Evolutionary conservation across 1,140 invertebrate genomes (phyloP).

Genomic region (Alviniconcha marisindica): DNA sequence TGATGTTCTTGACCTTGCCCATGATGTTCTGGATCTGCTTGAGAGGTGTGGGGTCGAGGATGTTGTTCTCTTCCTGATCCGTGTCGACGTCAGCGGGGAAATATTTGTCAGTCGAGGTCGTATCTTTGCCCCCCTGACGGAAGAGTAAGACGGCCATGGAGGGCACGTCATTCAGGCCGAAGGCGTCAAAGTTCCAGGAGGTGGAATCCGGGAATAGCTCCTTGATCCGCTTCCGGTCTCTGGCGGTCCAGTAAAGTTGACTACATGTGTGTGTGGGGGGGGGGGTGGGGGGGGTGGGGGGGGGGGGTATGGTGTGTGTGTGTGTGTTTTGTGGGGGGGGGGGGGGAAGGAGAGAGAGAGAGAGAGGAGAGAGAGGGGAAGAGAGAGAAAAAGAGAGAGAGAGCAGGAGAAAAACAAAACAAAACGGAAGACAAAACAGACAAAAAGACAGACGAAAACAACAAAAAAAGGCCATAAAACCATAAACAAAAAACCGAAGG

Average conservation of each 20-base stretch:
- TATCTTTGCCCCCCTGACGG: neutral
- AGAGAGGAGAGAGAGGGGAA: neutral
- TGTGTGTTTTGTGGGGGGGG: neutral
- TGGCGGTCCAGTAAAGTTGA: neutral
- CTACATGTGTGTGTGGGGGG: neutral
- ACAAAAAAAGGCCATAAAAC: neutral
- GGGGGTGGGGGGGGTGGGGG: neutral
- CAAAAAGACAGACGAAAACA: neutral
- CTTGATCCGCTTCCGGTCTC: constrained; percentile 18
- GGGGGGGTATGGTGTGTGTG: neutral
- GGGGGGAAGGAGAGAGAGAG: neutral
- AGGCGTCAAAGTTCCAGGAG: constrained; percentile 22
- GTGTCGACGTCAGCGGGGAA: neutral
- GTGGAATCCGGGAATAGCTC: constrained; percentile 32
- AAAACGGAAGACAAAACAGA: neutral
- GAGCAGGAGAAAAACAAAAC: neutral
- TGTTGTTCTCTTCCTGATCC: neutral
- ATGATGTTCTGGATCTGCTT: neutral
- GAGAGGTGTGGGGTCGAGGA: neutral
- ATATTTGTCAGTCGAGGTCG: neutral
- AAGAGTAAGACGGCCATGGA: constrained; percentile 15
- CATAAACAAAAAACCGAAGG: neutral
- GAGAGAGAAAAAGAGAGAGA: neutral
- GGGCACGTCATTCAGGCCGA: constrained; percentile 23
- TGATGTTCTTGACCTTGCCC: neutral